Evolutionary conservation across 2,888 invertebrate genomes (phyloP), one percentile per base, ranked within the genome.

Genomic region (Helleia helle): DNA sequence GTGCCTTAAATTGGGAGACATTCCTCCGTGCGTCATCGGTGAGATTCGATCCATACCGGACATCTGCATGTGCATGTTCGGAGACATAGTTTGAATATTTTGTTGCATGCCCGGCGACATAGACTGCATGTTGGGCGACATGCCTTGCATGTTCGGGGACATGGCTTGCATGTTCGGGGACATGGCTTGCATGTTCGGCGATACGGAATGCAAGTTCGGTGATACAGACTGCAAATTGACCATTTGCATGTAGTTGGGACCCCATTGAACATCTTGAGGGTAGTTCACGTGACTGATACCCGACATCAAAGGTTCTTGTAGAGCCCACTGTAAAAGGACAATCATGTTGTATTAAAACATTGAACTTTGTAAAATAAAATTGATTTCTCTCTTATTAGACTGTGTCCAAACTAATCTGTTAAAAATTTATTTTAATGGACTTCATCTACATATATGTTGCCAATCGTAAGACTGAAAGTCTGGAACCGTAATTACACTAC

Each of bases 21-120:
- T 36, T 25, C n/a, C 29, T 4, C 37, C 36, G 12, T 43, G 44
- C 2, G 44, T 13, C 12, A 42, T 36, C 6, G 46, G 44, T 18
- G 43, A 44, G 31, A 43, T 27, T 26, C 43, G 29, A 22, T 27
- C 43, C 9, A 43, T 22, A 8, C 34, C 34, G n/a, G 42, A 12
- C 40, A 43, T 37, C 27, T 46, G 48, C 42, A 51, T 39, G 26
- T 48, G 48, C 31, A 46, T 37, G 39, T 48, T 50, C 0, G 55
- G 55, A 0, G 57, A 52, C 47, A 56, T 44, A 3, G 45, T 41
- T 5, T 53, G 52, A 42, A 51, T 49, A 45, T 47, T 51, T 9
- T 25, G 25, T n/a, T n/a, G n/a, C n/a, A n/a, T n/a, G n/a, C n/a
- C n/a, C n/a, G 48, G 39, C 1, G 48, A 38, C 17, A 43, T 13